Evolutionary conservation across 2,113 vertebrate species (phyloP), one percentile per base, ranked within the genome.

Genomic region (Aptenodytes forsteri): DNA sequence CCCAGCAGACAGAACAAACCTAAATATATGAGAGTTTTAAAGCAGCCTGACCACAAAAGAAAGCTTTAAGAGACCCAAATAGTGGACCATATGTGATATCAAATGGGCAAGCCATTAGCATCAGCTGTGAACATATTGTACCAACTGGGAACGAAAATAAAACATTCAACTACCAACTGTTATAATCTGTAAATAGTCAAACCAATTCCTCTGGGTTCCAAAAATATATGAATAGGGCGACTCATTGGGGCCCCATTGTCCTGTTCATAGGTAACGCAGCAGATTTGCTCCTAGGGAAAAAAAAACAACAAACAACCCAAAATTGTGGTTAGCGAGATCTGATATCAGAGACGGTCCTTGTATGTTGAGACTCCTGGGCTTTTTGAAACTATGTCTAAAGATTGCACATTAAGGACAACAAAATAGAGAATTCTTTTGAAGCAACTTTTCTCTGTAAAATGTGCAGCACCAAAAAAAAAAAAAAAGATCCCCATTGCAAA

Each of bases 121-220:
- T 98, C 97, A 98, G 97, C 98, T 98, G 97, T 97, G 98, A 98
- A 98, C 98, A 98, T 98, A 98, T 98, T 98, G 98, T 94, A 98
- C 98, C 97, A 98, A 98, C 97, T 96, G 97, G 98, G 98, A 98
- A 98, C 96, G 98, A 98, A 98, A 98, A 98, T 98, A 98, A 98
- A 98, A 98, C 98, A 98, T 98, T 98, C 98, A 98, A 97, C 98
- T 95, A 97, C 98, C 98, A 98, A 98, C 98, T 98, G 98, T 98
- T 98, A 97, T 96, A 97, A 97, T 98, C 97, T 97, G 97, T 97
- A 98, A 98, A 98, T 97, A 98, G 97, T 97, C 94, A 94, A 97
- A 92, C 91, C 97, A 97, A 97, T 97, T 98, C 98, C 98, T 97
- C 79, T 96, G 97, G 97, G 97, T 89, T 97, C 95, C 96, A 94